These are phyloP conservation scores for Amblyraja radiata DNA, from an alignment of 2,797 vertebrate genomes.

Conservation along the genomic window DNA sequence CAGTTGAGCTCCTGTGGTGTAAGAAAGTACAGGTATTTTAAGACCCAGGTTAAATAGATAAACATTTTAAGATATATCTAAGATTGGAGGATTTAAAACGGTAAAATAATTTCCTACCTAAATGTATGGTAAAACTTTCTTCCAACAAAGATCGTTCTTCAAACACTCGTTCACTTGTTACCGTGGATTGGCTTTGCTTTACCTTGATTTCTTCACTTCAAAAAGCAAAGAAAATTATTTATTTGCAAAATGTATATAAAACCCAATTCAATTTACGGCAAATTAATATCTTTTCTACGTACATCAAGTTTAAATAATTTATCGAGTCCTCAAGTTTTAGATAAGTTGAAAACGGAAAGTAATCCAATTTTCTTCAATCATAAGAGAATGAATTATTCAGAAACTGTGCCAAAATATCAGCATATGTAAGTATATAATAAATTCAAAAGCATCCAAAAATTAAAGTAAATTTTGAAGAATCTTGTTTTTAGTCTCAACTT, in stretches of 20 bases:
- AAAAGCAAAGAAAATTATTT: conserved; percentile 36
- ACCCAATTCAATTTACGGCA: not conserved
- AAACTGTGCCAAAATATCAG: not conserved
- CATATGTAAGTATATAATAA: not conserved
- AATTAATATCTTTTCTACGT: not conserved
- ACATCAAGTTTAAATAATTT: not conserved
- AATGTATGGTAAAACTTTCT: conserved; percentile 96
- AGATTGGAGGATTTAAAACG: not conserved
- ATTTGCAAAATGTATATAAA: not conserved
- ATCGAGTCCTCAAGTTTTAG: not conserved
- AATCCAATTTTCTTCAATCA: not conserved
- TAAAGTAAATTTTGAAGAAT: not conserved
- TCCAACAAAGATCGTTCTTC: conserved; percentile 89
- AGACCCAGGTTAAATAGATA: not conserved
- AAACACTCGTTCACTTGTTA: conserved; percentile 70
- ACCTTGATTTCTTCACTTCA: conserved; percentile 92
- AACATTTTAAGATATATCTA: not conserved
- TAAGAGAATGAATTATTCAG: not conserved
- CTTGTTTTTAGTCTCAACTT: no score
- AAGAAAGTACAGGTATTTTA: not conserved
- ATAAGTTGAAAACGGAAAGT: not conserved
- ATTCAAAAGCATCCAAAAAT: no score
- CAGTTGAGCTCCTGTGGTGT: conserved; percentile 75
- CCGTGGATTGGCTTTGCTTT: conserved; percentile 72
- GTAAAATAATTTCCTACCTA: conserved; percentile 60